These are phyloP conservation scores for Verasper variegatus DNA, from an alignment of 2,113 vertebrate species.

Conservation along the genomic window DNA sequence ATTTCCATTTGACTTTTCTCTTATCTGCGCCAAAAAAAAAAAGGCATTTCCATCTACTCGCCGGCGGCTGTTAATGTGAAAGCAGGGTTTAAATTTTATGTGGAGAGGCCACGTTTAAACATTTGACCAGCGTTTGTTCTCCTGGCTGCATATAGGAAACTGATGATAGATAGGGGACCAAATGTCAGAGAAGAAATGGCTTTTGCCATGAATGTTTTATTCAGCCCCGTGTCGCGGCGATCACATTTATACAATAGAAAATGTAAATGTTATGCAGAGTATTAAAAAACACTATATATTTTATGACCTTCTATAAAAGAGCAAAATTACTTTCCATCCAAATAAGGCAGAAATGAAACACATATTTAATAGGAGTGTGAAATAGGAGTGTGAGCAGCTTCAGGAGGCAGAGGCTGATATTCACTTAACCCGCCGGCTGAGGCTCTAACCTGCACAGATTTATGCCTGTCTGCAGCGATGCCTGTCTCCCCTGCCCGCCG, in stretches of 20 bases:
- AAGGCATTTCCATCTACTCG: slow-evolving; percentile 79
- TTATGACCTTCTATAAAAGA: slow-evolving; percentile 82
- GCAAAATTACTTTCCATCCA: slow-evolving; percentile 77
- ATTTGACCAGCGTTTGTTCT: slow-evolving; percentile 82
- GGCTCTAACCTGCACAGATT: slow-evolving; percentile 63
- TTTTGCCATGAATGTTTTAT: slow-evolving; percentile 82
- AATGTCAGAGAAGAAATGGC: slow-evolving; percentile 82
- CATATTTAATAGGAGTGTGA: slow-evolving; percentile 67
- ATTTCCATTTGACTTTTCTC: slow-evolving; percentile 85
- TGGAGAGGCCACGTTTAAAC: slow-evolving; percentile 80
- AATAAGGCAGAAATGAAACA: slow-evolving; percentile 75
- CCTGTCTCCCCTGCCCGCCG: slow-evolving; percentile 18
- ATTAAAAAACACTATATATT: slow-evolving; percentile 76
- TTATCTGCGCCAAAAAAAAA: slow-evolving; percentile 73
- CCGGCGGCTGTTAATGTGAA: slow-evolving; percentile 80
- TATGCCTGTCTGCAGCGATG: slow-evolving; percentile 49
- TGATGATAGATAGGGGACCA: slow-evolving; percentile 82
- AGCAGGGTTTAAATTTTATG: slow-evolving; percentile 79
- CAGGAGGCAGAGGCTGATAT: slow-evolving; percentile 67
- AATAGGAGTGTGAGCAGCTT: slow-evolving; percentile 53
- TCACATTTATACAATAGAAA: slow-evolving; percentile 82
- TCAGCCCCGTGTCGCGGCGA: slow-evolving; percentile 65
- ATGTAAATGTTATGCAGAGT: slow-evolving; percentile 82
- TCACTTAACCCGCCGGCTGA: slow-evolving; percentile 74
- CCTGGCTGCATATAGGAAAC: slow-evolving; percentile 75